Evolutionary conservation across 2,113 vertebrate genomes (phyloP), one percentile per base, ranked within the genome.

Genomic region (Dryoscopus gambensis): DNA sequence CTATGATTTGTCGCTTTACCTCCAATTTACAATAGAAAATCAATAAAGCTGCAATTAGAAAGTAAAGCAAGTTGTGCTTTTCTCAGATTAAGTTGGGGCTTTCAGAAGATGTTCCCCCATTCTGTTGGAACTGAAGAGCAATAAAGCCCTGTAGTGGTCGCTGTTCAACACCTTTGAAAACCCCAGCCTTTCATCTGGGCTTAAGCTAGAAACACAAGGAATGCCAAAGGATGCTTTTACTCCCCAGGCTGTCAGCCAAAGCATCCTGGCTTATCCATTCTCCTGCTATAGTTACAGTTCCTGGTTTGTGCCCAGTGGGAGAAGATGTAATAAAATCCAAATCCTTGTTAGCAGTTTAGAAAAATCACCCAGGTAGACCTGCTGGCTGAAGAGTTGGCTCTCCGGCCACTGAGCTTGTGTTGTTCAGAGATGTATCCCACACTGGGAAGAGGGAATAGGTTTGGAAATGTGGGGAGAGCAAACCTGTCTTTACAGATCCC

Each of bases 361-460:
- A 47, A 15, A 31, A 33, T 13, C 31, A 30, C 12, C 9, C 1
- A 4, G 13, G 20, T 2, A 50, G 53, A 50, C 5, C 49, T 68
- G 37, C 15, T 71, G 67, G 14, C 33, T 44, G 23, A 28, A n/a
- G 70, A 10, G 13, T 2, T 30, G 21, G 6, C 7, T 55, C 30
- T 59, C 16, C 1, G 1, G 28, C 3, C 7, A 2, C 31, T 19
- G 18, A 35, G 33, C 16, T 28, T 2, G 2, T 2, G 5, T 28
- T 60, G 27, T 7, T 67, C 8, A 1, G 52, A n/a, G 67, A 23
- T 6, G 31, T 9, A 15, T 1, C 15, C 30, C n/a, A 22, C 3
- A 2, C 9, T 8, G 30, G 50, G 27, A 49, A 60, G 35, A 42
- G 23, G 15, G 33, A 67, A 1, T 2, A 6, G 13, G 31, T 23